Conservation (phyloP, 2,888 invertebrate genomes). For the Dasysyrphus tricinctus region DNA sequence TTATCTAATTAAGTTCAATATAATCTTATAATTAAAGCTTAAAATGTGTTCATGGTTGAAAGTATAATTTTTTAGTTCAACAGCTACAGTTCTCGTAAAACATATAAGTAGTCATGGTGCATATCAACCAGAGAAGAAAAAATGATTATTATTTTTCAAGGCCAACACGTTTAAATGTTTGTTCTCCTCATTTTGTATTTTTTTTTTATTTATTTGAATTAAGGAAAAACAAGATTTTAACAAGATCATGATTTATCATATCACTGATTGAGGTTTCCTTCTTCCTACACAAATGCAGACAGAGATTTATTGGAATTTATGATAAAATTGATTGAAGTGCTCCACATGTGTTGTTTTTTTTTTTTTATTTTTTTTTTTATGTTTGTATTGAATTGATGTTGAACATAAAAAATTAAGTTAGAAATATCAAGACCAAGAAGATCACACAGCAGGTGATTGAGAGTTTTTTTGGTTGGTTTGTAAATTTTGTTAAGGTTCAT, state of each 20-base stretch:
- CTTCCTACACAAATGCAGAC: conserved; percentile 73
- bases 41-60: background rate
- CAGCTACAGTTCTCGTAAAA: background rate
- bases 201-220: conserved; percentile 13
- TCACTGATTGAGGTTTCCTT: conserved; percentile 75
- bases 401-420: conserved; percentile 68
- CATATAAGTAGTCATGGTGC: conserved; percentile 5
- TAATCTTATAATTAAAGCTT: too few species aligned
- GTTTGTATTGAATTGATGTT: conserved; percentile 53
- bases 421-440: conserved; percentile 55
- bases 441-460: conserved; percentile 71
- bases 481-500: conserved; percentile 33
- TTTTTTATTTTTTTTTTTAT: background rate
- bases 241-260: conserved; percentile 74
- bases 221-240: conserved; percentile 59
- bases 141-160: conserved; percentile 52
- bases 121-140: conserved; percentile 3
- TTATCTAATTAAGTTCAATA: too few species aligned
- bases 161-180: conserved; percentile 33
- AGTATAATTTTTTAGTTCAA: background rate
- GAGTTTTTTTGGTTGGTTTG: conserved; percentile 14
- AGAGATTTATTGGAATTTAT: conserved; percentile 73
- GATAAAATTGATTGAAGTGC: conserved; percentile 73
- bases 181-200: background rate
- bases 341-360: conserved; percentile 69